These are phyloP conservation scores for Condylura cristata DNA, from an alignment of 2,113 vertebrate genomes.

Conservation along the genomic window DNA sequence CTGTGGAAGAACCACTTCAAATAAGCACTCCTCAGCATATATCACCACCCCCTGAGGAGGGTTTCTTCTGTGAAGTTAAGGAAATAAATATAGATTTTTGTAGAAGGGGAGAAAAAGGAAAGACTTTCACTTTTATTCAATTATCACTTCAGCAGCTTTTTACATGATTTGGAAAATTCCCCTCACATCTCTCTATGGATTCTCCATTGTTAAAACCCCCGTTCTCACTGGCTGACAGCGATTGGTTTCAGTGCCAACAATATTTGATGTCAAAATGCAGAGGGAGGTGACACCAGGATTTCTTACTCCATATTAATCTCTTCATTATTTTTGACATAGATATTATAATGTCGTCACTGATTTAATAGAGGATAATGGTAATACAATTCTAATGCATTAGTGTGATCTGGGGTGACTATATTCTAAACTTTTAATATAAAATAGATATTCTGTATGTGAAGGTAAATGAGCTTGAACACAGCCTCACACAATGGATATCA, in stretches of 20 bases:
- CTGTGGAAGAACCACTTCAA: constrained; percentile 78
- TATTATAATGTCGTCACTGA: constrained; percentile 43
- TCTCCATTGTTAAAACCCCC: constrained; percentile 50
- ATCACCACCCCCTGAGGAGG: constrained; percentile 64
- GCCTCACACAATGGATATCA: constrained; percentile 43
- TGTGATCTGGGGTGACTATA: constrained; percentile 53
- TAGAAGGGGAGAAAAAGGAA: constrained; percentile 60
- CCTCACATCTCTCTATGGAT: constrained; percentile 44
- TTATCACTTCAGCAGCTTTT: constrained; percentile 71
- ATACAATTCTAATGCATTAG: constrained; percentile 51
- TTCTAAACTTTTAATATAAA: constrained; percentile 78
- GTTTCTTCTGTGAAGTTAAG: constrained; percentile 61
- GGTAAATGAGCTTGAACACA: constrained; percentile 55
- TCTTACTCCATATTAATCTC: constrained; percentile 64
- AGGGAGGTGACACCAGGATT: constrained; percentile 45
- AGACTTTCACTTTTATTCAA: constrained; percentile 67
- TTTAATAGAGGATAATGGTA: constrained; percentile 73
- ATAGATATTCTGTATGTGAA: constrained; percentile 46
- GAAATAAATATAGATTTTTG: constrained; percentile 70
- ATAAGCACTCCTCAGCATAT: constrained; percentile 41
- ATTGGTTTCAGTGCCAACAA: constrained; percentile 36
- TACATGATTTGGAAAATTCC: constrained; percentile 63
- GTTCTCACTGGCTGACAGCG: constrained; percentile 45
- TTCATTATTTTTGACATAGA: constrained; percentile 77
- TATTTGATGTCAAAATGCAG: constrained; percentile 59